Percentiles rank a stretch among this genome's conserved stretches.
These are phyloP conservation scores for Labeo calbasu DNA, from an alignment of 2,797 vertebrate genomes.

Conservation along the genomic window DNA sequence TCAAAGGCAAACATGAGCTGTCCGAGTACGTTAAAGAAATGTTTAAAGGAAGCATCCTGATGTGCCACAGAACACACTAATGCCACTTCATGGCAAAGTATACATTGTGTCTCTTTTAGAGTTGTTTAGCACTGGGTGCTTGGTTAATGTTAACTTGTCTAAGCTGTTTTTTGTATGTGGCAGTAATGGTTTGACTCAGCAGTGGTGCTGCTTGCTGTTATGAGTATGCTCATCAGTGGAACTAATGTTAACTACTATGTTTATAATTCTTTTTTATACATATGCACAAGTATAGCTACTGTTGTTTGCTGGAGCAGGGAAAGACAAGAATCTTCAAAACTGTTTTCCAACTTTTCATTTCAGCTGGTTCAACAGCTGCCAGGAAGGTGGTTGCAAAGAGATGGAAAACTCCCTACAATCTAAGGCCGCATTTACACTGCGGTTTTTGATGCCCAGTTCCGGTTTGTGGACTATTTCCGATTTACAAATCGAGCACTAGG, in stretches of 20 bases:
- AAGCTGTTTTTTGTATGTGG: conserved; percentile 6
- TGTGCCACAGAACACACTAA: not conserved
- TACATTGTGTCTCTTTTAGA: not conserved
- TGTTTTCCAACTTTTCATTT: too few species aligned
- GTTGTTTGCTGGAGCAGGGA: too few species aligned
- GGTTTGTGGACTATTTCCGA: too few species aligned
- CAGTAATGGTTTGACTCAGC: not conserved
- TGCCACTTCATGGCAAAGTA: not conserved
- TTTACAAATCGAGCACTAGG: too few species aligned
- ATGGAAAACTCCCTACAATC: too few species aligned
- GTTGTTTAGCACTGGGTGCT: not conserved
- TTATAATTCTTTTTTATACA: not conserved
- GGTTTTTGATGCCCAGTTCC: too few species aligned
- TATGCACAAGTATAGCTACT: too few species aligned
- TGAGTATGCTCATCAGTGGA: not conserved
- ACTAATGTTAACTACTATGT: not conserved
- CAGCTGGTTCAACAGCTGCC: too few species aligned
- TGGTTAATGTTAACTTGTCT: not conserved
- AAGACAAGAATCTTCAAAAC: too few species aligned
- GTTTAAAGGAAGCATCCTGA: not conserved
- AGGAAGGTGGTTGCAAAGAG: too few species aligned
- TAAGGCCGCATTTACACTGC: too few species aligned
- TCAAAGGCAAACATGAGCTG: not conserved
- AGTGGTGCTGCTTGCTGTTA: not conserved
- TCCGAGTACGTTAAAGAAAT: not conserved